Percentiles rank a stretch among this genome's conserved stretches.
Evolutionary conservation across 2,113 vertebrate genomes (phyloP).

Genomic region (Chrysemys picta): DNA sequence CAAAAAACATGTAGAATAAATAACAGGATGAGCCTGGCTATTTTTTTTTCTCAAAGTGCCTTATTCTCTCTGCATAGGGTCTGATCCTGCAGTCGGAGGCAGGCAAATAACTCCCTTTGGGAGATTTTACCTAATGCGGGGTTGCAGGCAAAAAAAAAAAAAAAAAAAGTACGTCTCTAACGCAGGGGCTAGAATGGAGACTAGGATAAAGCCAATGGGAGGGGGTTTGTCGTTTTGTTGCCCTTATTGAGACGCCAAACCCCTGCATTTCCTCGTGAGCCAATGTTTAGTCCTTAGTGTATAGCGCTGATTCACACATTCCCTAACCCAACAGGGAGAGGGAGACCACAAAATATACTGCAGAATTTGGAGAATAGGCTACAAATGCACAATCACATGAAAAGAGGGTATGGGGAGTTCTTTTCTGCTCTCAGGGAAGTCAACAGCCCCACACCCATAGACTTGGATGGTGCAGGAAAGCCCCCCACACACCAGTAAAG

Average conservation of each 20-base stretch:
- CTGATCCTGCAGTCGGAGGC: constrained; percentile 55
- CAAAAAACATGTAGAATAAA: constrained; percentile 89
- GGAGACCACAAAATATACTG: constrained; percentile 21
- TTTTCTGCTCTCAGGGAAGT: not conserved
- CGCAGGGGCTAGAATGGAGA: not conserved
- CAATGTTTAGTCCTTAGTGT: not conserved
- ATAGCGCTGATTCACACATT: not conserved
- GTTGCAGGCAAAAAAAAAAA: not conserved
- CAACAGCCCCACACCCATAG: not conserved
- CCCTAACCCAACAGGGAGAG: not conserved
- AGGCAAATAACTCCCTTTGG: constrained; percentile 28
- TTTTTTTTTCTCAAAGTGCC: constrained; percentile 90
- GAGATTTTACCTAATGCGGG: constrained; percentile 15
- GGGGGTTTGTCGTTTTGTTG: not conserved
- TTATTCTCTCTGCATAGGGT: constrained; percentile 82
- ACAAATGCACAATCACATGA: not conserved
- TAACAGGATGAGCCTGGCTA: constrained; percentile 90
- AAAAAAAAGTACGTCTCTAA: not conserved
- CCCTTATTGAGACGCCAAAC: not conserved
- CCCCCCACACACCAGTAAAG: not conserved
- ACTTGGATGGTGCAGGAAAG: not conserved
- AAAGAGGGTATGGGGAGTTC: not conserved
- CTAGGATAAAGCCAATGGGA: not conserved
- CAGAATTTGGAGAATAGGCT: not conserved
- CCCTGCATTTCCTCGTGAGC: not conserved